A percentile compares a stretch with the other conserved stretches of the same genome.
Evolutionary conservation across 1,140 invertebrate genomes (phyloP).

Genomic region (Zaprionus davidi): DNA sequence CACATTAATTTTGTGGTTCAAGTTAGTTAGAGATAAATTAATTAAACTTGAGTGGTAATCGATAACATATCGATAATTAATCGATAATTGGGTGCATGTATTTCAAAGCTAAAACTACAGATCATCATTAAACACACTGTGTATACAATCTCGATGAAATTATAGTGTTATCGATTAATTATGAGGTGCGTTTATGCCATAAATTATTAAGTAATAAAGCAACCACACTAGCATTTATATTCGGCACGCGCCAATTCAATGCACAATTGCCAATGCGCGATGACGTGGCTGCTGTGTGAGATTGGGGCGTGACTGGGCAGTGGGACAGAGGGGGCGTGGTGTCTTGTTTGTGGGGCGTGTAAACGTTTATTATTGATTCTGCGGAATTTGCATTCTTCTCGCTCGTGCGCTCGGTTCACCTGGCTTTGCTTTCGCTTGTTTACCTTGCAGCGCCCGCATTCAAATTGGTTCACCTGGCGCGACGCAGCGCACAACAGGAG

Average conservation of each 20-base stretch:
- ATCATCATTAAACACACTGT: not conserved
- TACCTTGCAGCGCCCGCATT: slow-evolving; percentile 69
- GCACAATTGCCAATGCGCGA: not conserved
- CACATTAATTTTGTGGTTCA: not conserved
- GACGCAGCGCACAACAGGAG: slow-evolving; percentile 37
- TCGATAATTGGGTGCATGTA: too few species aligned
- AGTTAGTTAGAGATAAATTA: not conserved
- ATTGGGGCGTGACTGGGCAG: not conserved
- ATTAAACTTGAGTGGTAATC: too few species aligned
- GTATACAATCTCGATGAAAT: not conserved
- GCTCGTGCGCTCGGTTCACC: slow-evolving; percentile 45
- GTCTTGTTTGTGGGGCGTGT: not conserved
- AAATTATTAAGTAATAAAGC: too few species aligned
- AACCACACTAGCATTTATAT: not conserved
- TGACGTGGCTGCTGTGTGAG: not conserved
- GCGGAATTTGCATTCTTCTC: slow-evolving; percentile 45
- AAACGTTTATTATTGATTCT: slow-evolving; percentile 9
- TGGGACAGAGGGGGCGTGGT: not conserved
- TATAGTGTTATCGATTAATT: too few species aligned
- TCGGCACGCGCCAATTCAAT: not conserved
- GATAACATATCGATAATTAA: too few species aligned
- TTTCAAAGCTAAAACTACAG: too few species aligned
- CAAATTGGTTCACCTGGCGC: slow-evolving; percentile 76
- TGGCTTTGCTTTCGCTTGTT: slow-evolving; percentile 40
- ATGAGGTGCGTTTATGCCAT: not conserved